phyloP scores from a whole-genome alignment of 2,888 invertebrate genomes.

The Caenorhabditis angaria region DNA sequence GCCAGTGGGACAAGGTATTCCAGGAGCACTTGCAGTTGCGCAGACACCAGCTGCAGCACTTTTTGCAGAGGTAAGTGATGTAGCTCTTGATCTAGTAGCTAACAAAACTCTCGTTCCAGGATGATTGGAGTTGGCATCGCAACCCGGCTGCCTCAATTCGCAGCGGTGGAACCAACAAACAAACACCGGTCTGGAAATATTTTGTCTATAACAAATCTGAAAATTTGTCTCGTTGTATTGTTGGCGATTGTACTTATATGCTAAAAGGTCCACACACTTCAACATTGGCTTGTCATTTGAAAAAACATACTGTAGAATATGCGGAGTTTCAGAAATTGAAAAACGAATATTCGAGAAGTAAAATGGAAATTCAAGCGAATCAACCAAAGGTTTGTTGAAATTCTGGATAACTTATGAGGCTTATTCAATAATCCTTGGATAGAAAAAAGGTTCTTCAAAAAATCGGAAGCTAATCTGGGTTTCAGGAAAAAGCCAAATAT shows the following conservation, averaged over 20 bases:
- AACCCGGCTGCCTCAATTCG: constrained; percentile 71
- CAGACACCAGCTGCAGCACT: constrained; percentile 67
- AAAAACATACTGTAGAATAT: constrained; percentile 69
- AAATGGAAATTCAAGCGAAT: constrained; percentile 23
- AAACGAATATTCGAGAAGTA: constrained; percentile 49
- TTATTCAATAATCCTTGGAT: background rate
- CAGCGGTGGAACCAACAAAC: constrained; percentile 70
- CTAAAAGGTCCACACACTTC: constrained; percentile 70
- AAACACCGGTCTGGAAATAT: constrained; percentile 72
- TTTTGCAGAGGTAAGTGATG: constrained; percentile 54
- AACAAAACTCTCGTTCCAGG: constrained; percentile 28
- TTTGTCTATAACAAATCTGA: constrained; percentile 71
- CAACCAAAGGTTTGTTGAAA: constrained; percentile 22
- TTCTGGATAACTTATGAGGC: background rate
- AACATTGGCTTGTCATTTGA: constrained; percentile 70
- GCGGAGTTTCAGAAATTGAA: constrained; percentile 70
- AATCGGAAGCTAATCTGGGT: too few relatives aligned
- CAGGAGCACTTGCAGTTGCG: constrained; percentile 69
- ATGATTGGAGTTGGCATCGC: constrained; percentile 71
- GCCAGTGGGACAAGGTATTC: constrained; percentile 45
- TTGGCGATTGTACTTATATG: constrained; percentile 70
- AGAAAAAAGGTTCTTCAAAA: too few relatives aligned
- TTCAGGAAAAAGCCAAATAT: too few relatives aligned
- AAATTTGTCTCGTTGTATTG: constrained; percentile 69
- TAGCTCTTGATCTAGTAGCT: background rate